Percentiles rank a stretch among this genome's conserved stretches.
These are phyloP conservation scores for Listronotus bonariensis DNA, from an alignment of 1,140 invertebrate genomes.

Conservation along the genomic window DNA sequence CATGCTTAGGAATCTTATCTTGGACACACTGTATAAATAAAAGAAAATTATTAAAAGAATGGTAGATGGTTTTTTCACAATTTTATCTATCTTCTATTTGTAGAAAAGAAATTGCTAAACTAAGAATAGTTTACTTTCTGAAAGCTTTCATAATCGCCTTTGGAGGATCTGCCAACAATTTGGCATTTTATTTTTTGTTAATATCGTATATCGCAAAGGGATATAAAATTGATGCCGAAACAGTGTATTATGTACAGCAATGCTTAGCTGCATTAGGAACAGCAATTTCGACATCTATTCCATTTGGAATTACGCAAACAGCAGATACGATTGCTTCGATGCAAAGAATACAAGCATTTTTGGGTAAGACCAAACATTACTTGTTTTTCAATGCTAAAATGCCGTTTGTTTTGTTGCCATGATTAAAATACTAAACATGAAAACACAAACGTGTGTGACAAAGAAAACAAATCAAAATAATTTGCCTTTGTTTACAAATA, in stretches of 20 bases:
- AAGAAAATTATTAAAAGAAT: too few species aligned
- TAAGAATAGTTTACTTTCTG: constrained; percentile 37
- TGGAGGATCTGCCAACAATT: constrained; percentile 69
- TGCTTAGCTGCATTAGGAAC: background rate
- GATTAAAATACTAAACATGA: too few species aligned
- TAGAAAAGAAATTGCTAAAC: too few species aligned
- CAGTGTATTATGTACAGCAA: constrained; percentile 2
- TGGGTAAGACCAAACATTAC: background rate
- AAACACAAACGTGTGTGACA: too few species aligned
- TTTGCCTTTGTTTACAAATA: too few species aligned
- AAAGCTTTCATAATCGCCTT: constrained; percentile 38
- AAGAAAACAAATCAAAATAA: too few species aligned
- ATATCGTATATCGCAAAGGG: constrained; percentile 1
- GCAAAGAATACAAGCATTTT: constrained; percentile 1
- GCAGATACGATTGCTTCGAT: background rate
- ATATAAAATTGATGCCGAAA: background rate
- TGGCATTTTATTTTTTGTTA: constrained; percentile 53
- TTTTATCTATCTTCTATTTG: too few species aligned
- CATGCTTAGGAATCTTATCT: too few species aligned
- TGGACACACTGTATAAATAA: too few species aligned
- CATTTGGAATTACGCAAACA: constrained; percentile 1
- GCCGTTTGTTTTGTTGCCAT: too few species aligned
- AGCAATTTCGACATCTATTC: background rate
- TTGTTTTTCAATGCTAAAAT: too few species aligned
- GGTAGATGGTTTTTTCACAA: too few species aligned